Base-by-base conservation (phyloP, 2,797 vertebrate genomes). In the Loriculus beryllinus region DNA sequence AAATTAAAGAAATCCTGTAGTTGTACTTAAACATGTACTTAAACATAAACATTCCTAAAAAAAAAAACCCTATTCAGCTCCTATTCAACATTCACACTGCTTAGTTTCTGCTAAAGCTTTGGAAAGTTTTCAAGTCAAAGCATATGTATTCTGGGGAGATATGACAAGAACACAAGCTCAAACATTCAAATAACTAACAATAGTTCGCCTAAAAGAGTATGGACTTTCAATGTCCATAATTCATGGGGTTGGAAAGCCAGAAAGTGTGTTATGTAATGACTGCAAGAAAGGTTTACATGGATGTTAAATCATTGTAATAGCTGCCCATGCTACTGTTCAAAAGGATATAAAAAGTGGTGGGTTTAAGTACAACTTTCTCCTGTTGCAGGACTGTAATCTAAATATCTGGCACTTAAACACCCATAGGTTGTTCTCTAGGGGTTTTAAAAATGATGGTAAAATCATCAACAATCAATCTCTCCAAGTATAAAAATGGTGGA, bases 221-320 rank as follows among this genome's bases (percentile, higher is more conserved):
- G 64, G 8, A 76, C 56, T 75, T 96, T 76, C 86, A 88, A 62
- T 47, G 40, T 40, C 63, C 37, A 22, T 92, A 70, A 82, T 65
- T 91, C 88, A 86, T 23, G 60, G 26, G 18, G 5, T 3, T 70
- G 33, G 64, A 92, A 82, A 90, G 45, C 11, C 63, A 88, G 71
- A 54, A 82, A 75, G 17, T 39, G 6, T 28, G 33, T 85, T 76
- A 85, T 64, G 33, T 42, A 80, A 68, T 17, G 57, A 63, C 39
- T 82, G 42, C 33, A 75, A 56, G 57, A 92, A 68, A 82, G 18
- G 22, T 47, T 87, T 90, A 68, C 43, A 47, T 37, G 25, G 39
- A 29, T 45, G 35, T 71, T 88, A 93, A 95, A 95, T 92, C 65
- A 69, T 6, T 65, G 39, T 57, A 95, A 90, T 80, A 79, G 39